Conservation (phyloP, 1,140 invertebrate species). For the Amphibalanus amphitrite region DNA sequence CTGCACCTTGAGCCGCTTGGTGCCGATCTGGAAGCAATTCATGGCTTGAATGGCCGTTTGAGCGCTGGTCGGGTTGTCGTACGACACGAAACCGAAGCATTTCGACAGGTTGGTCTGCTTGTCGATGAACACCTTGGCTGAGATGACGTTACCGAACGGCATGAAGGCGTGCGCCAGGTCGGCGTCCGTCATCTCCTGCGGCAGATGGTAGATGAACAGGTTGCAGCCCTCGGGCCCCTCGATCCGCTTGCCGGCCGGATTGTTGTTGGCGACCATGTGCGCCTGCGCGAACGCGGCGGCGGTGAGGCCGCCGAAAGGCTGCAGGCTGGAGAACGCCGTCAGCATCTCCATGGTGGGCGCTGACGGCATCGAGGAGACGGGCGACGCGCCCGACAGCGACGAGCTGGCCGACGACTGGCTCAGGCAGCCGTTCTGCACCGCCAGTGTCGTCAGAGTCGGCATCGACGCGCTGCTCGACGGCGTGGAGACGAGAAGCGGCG, state of each 20-base stretch:
- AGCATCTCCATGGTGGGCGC: neutral
- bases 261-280: slow-evolving; percentile 10
- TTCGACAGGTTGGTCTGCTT: slow-evolving; percentile 96
- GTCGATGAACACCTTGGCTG: slow-evolving; percentile 98
- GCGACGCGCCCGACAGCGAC: neutral
- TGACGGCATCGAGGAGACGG: neutral
- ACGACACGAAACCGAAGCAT: slow-evolving; percentile 96
- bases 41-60: slow-evolving; percentile 90
- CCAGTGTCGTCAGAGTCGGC: neutral
- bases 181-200: slow-evolving; percentile 89
- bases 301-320: slow-evolving; percentile 6
- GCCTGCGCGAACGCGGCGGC: slow-evolving; percentile 6
- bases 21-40: slow-evolving; percentile 95
- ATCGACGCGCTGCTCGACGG: neutral
- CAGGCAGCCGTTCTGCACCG: neutral
- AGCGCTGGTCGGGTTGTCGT: slow-evolving; percentile 79
- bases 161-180: slow-evolving; percentile 87
- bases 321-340: neutral
- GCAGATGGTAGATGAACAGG: slow-evolving; percentile 97
- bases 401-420: neutral
- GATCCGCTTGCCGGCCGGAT: slow-evolving; percentile 40
- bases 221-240: slow-evolving; percentile 93
- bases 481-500: neutral
- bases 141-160: slow-evolving; percentile 91
- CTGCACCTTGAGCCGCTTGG: slow-evolving; percentile 93